Conservation (phyloP, 2,113 vertebrate species). For the Sturnira hondurensis region DNA sequence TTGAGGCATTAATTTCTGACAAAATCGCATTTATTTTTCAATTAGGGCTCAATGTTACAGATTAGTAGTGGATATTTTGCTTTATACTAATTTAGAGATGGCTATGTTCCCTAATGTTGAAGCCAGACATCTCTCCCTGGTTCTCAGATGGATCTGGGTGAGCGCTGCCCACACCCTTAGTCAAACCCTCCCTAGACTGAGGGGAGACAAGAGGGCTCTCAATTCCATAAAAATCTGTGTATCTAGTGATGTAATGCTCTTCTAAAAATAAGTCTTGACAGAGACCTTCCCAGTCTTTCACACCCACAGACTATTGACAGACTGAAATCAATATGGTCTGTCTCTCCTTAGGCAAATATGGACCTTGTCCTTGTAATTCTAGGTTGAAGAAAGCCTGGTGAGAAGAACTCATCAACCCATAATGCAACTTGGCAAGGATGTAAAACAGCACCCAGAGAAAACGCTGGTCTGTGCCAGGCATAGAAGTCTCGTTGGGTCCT, state of each 20-base stretch:
- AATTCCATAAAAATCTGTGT: background rate
- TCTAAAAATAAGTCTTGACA: conserved; percentile 28
- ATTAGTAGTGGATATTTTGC: background rate
- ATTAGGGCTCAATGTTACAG: background rate
- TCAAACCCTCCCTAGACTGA: background rate
- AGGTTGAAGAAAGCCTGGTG: background rate
- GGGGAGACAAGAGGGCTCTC: background rate
- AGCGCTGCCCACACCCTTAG: background rate
- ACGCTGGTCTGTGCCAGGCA: background rate
- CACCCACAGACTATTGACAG: background rate
- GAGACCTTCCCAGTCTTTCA: background rate
- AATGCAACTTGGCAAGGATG: background rate
- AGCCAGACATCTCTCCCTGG: background rate
- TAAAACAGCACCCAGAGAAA: background rate
- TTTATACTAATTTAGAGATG: background rate
- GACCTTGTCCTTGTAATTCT: background rate
- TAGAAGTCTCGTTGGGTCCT: background rate
- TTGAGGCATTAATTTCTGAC: background rate
- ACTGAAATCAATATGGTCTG: background rate
- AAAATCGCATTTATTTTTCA: background rate
- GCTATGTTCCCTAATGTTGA: background rate
- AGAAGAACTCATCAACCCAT: background rate
- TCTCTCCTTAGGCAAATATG: conserved; percentile 10
- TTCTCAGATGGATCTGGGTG: background rate
- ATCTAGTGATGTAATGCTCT: background rate